phyloP scores from a whole-genome alignment of 2,888 invertebrate species.

The Corythucha ciliata region DNA sequence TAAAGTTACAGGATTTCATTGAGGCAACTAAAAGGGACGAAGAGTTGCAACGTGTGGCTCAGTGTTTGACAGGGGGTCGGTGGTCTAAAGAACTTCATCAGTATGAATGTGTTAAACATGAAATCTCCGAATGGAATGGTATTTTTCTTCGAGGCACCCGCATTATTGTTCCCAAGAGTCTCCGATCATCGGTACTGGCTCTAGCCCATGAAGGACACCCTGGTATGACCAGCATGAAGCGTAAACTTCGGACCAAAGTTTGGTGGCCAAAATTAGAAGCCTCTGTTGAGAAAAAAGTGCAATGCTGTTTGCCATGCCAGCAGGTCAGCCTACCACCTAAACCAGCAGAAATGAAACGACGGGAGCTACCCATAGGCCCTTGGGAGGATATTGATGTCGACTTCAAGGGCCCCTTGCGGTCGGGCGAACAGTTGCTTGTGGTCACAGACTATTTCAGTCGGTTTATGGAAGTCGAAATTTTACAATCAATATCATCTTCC shows the following conservation, averaged over 20 bases:
- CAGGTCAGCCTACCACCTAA: slow-evolving; percentile 25
- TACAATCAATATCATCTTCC: background rate
- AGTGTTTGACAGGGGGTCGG: background rate
- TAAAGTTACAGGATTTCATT: background rate
- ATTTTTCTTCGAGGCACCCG: slow-evolving; percentile 25
- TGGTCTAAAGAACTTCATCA: background rate
- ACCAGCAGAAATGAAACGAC: slow-evolving; percentile 30
- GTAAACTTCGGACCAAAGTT: background rate
- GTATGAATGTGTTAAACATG: background rate
- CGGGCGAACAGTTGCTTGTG: background rate
- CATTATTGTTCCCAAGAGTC: slow-evolving; percentile 33
- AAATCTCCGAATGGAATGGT: background rate
- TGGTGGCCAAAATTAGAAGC: slow-evolving; percentile 9
- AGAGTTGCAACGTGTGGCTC: background rate
- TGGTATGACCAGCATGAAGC: slow-evolving; percentile 37
- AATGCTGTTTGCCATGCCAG: slow-evolving; percentile 20
- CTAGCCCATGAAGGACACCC: slow-evolving; percentile 40
- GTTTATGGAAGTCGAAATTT: background rate
- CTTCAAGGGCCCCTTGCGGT: background rate
- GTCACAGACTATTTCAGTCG: slow-evolving; percentile 1
- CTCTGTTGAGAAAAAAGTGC: slow-evolving; percentile 15
- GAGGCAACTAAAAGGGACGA: background rate
- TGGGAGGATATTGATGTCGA: slow-evolving; percentile 12
- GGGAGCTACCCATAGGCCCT: slow-evolving; percentile 2
- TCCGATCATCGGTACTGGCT: slow-evolving; percentile 31